Conservation (phyloP, 2,113 vertebrate genomes). For the Perca flavescens region DNA sequence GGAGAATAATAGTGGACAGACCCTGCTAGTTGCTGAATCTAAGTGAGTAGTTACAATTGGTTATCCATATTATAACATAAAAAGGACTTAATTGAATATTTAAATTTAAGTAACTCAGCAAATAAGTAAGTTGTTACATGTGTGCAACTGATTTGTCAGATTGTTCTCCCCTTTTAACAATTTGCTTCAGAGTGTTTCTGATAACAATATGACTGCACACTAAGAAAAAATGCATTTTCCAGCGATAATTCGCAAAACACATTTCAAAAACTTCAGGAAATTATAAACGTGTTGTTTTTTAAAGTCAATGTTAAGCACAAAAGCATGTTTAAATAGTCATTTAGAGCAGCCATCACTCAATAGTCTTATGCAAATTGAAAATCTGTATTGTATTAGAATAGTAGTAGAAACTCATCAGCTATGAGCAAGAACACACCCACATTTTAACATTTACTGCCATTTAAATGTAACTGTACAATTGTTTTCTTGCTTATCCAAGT, state of each 20-base stretch:
- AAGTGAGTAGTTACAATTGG: neutral
- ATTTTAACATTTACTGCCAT: constrained; percentile 14
- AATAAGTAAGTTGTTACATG: neutral
- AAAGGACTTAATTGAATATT: neutral
- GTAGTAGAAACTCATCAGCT: neutral
- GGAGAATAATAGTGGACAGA: constrained; percentile 21
- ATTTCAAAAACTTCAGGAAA: neutral
- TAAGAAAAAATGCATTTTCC: neutral
- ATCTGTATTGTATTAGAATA: neutral
- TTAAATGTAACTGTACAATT: neutral
- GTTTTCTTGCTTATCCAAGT: neutral
- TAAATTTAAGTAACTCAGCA: neutral
- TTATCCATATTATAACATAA: neutral
- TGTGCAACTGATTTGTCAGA: neutral
- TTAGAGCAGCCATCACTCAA: neutral
- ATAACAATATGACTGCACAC: neutral
- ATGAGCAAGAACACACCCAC: constrained; percentile 2
- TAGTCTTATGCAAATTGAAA: neutral
- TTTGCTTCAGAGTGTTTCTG: neutral
- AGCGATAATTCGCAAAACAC: too few species aligned
- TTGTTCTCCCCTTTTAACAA: neutral
- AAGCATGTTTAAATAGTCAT: neutral
- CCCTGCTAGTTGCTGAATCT: neutral
- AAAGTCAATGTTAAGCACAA: neutral
- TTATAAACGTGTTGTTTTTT: neutral